Evolutionary conservation across 2,888 invertebrate species (phyloP).

Genomic region (Parthenolecanium corni): DNA sequence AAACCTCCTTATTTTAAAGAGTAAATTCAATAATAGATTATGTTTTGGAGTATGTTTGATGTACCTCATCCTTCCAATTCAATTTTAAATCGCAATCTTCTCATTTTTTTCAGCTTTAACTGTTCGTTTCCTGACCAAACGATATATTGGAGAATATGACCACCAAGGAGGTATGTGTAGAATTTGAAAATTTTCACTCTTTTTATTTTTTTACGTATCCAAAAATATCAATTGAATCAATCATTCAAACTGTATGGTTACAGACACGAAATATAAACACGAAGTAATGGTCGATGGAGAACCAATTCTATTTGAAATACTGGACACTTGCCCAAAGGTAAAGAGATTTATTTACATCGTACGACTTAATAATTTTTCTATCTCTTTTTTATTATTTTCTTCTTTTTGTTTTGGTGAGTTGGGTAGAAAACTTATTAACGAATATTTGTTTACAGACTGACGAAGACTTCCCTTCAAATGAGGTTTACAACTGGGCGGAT

Average conservation of each 20-base stretch:
- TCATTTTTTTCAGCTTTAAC: slow-evolving; percentile 52
- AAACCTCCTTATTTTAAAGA: too few relatives aligned
- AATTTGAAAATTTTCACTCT: background rate
- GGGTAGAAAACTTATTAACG: background rate
- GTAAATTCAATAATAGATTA: too few relatives aligned
- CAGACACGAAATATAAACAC: slow-evolving; percentile 51
- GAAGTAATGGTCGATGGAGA: slow-evolving; percentile 80
- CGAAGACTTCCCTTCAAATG: slow-evolving; percentile 59
- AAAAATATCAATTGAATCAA: background rate
- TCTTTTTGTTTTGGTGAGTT: background rate
- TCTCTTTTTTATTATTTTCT: background rate
- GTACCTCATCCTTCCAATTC: too few relatives aligned
- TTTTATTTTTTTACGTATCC: background rate
- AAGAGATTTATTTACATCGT: slow-evolving; percentile 32
- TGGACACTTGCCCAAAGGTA: slow-evolving; percentile 81
- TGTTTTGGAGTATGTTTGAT: too few relatives aligned
- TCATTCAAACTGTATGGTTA: background rate
- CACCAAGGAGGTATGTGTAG: slow-evolving; percentile 67
- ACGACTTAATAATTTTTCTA: background rate
- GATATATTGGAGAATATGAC: slow-evolving; percentile 91
- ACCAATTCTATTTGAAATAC: slow-evolving; percentile 77
- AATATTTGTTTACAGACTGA: slow-evolving; percentile 45
- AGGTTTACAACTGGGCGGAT: slow-evolving; percentile 79
- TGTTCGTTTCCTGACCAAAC: slow-evolving; percentile 80
- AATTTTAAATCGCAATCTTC: too few relatives aligned